Base-by-base conservation (phyloP, 2,888 invertebrate genomes). In the Sinotaia quadrata region DNA sequence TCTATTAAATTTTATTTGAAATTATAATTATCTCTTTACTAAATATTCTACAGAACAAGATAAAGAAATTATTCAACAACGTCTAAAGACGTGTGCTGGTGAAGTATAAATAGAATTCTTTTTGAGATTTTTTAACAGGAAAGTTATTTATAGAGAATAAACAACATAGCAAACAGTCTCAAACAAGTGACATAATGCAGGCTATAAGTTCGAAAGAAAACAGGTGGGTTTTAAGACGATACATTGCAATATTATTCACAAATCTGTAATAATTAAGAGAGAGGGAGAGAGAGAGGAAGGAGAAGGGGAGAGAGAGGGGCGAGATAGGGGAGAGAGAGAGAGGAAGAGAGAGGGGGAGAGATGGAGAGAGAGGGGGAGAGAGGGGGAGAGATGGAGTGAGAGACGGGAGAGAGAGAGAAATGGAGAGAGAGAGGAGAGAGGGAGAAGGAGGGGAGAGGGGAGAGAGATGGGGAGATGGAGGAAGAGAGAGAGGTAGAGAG, bases 271-370 rank as follows among this genome's bases (percentile, higher is more conserved):
- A 33, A 58, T 27, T 36, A 21, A 58, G 10, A 51, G 51, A 51
- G 12, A 51, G 51, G 24, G 12, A n/a, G 51, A 21, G 54, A 5
- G 12, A 5, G 4, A 21, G 54, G 31, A 12, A 54, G 24, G 31
- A 31, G 31, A 31, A 54, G 54, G 12, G 54, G 31, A 31, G 31
- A 31, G 31, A n/a, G n/a, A n/a, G n/a, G n/a, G 21, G 24, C 15
- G 21, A 21, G 31, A 31, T 44, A 31, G n/a, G 7, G 10, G 60
- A 27, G 29, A 27, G 27, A 31, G 27, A 27, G 31, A 29, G 31
- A 44, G 60, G 47, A 29, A 60, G 47, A 41, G 60, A 60, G 47
- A 60, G 47, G 31, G 60, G 47, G 41, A 47, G 60, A 60, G 60
- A 60, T 41, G 47, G 47, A 60, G 60, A 15, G 31, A 60, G 47